These are phyloP conservation scores for Thripadectes ignobilis DNA, from an alignment of 2,797 vertebrate species.

Conservation along the genomic window DNA sequence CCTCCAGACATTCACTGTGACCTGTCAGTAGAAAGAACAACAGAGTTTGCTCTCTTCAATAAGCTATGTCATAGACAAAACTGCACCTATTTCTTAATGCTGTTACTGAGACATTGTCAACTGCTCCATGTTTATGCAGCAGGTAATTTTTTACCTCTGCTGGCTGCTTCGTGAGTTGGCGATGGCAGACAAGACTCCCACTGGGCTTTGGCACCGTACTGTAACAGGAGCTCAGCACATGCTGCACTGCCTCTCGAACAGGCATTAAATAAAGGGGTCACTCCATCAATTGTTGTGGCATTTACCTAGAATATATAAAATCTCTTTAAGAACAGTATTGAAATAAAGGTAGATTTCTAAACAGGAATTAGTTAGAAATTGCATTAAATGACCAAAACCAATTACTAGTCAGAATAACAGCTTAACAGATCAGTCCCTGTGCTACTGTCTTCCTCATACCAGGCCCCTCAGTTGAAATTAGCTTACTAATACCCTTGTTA, in stretches of 20 bases:
- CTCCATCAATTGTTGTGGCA: conserved; percentile 90
- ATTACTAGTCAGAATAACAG: background rate
- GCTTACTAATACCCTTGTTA: background rate
- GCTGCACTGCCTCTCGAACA: conserved; percentile 87
- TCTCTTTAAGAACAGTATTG: background rate
- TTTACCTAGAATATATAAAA: conserved; percentile 83
- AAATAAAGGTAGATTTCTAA: background rate
- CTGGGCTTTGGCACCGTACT: conserved; percentile 89
- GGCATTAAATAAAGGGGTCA: conserved; percentile 91
- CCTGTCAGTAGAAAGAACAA: conserved; percentile 77
- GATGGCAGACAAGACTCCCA: conserved; percentile 87
- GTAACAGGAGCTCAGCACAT: conserved; percentile 88
- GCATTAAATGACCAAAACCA: background rate
- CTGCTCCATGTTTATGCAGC: background rate
- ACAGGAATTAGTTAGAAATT: background rate
- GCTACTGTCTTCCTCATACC: background rate
- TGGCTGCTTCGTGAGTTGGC: conserved; percentile 89
- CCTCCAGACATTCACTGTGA: conserved; percentile 90
- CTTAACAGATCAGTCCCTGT: background rate
- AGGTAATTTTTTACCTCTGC: conserved; percentile 81
- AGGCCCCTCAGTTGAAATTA: background rate
- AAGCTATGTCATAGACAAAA: background rate
- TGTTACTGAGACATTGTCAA: background rate
- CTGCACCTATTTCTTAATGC: background rate
- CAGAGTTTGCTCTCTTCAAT: background rate